Conservation (phyloP, 1,140 invertebrate species). For the Berghia stephanieae region DNA sequence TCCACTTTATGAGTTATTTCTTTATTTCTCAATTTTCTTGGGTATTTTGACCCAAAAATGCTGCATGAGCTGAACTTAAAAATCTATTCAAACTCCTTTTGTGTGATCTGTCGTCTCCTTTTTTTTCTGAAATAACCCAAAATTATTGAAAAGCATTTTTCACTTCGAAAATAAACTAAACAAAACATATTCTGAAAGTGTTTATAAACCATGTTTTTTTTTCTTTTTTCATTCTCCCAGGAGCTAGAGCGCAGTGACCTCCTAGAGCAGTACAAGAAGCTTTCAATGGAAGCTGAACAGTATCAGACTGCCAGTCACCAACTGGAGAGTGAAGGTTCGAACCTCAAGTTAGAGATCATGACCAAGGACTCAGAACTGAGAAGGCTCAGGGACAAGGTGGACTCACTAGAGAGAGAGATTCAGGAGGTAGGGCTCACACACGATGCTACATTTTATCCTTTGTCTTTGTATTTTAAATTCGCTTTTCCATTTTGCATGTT, state of each 20-base stretch:
- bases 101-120: too few relatives aligned
- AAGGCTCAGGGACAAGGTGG: slow-evolving; percentile 58
- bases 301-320: slow-evolving; percentile 62
- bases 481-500: not conserved
- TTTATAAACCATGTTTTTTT: slow-evolving; percentile 3
- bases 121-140: too few relatives aligned
- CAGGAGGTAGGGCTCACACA: slow-evolving; percentile 52
- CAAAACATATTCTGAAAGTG: too few relatives aligned
- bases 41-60: too few relatives aligned
- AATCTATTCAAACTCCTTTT: too few relatives aligned
- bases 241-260: slow-evolving; percentile 64
- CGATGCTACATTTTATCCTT: too few relatives aligned
- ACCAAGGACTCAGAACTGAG: slow-evolving; percentile 64
- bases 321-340: slow-evolving; percentile 65
- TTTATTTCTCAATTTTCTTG: too few relatives aligned
- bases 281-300: slow-evolving; percentile 63
- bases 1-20: too few relatives aligned
- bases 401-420: slow-evolving; percentile 63
- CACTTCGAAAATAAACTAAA: too few relatives aligned
- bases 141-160: too few relatives aligned
- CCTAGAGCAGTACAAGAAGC: slow-evolving; percentile 64
- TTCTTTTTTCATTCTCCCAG: slow-evolving; percentile 35
- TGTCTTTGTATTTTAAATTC: too few relatives aligned
- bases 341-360: slow-evolving; percentile 63
- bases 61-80: too few relatives aligned